These are phyloP conservation scores for Knipowitschia caucasica DNA, from an alignment of 2,797 vertebrate genomes.

Conservation along the genomic window DNA sequence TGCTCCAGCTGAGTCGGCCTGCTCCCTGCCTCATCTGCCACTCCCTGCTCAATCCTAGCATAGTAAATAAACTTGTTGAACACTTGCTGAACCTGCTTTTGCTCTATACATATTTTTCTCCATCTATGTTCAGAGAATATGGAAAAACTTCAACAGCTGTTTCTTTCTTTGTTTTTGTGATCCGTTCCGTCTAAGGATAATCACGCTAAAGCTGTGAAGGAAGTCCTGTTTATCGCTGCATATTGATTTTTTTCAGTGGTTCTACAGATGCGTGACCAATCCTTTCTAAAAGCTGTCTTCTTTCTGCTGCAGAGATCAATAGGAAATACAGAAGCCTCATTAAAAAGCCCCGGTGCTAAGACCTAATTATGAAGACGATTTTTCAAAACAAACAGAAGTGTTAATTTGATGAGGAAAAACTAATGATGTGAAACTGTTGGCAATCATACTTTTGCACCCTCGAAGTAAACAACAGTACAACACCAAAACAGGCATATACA, in stretches of 20 bases:
- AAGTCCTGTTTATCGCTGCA: conserved; percentile 23
- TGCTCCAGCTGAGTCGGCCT: no score
- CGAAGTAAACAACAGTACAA: no score
- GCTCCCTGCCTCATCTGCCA: no score
- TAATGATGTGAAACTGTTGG: neutral
- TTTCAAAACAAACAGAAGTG: conserved; percentile 7
- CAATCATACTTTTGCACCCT: no score
- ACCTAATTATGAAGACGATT: conserved; percentile 44
- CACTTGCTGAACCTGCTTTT: no score
- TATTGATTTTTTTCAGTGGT: conserved; percentile 48
- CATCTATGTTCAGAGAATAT: no score
- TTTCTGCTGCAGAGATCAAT: conserved; percentile 25
- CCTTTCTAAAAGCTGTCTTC: conserved; percentile 13
- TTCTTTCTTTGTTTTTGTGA: no score
- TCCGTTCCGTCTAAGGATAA: neutral
- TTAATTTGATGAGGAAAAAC: conserved; percentile 17
- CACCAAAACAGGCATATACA: no score
- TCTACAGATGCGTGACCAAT: conserved; percentile 25
- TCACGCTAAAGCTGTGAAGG: neutral
- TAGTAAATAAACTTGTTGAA: no score
- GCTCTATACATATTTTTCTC: no score
- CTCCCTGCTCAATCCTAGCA: no score
- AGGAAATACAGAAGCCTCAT: conserved; percentile 15
- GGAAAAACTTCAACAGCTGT: no score
- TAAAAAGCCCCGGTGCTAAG: conserved; percentile 28